Base-by-base conservation (phyloP, 2,797 vertebrate species). In the Halcyon chelicuti region DNA sequence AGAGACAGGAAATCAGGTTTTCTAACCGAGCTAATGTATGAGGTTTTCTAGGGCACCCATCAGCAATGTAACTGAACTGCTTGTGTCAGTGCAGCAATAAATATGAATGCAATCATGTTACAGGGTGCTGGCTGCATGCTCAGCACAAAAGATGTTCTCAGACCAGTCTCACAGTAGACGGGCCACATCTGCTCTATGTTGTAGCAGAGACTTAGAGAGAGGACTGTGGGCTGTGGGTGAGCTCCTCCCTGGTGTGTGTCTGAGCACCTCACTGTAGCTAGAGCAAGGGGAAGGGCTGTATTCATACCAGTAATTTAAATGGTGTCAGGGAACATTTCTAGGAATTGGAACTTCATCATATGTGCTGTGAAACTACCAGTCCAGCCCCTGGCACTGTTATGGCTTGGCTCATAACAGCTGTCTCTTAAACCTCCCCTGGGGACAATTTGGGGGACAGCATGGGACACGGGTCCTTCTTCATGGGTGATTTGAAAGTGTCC, bases 51-150 rank as follows among this genome's bases (percentile, higher is more conserved):
- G 68, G 49, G 65, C 55, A 82, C 90, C 90, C 86, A 94, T 92
- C 95, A 96, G 83, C 63, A 52, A 49, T 46, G 73, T 35, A 65
- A 81, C 79, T 77, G 78, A 91, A 81, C 82, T 76, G 78, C 57
- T 72, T 28, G 31, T 96, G 94, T 86, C 90, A 83, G 68, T 70
- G 47, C 66, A 73, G 83, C 77, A 90, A 93, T 94, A 93, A 95
- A 95, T 92, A 92, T 68, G 81, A 92, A 94, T n/a, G 67, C 92
- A 95, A 89, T 95, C 90, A 79, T 40, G 80, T 74, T 90, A 92
- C 85, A 82, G 92, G 84, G 47, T 39, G 62, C 42, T 12, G 3
- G 12, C 92, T 93, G 92, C 90, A 71, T 0, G 2, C 83, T 94
- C 90, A 96, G 90, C 83, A 90, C 60, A 81, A 92, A 92, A 61